phyloP scores from a whole-genome alignment of 2,888 invertebrate species.

The Temnothorax unifasciatus region DNA sequence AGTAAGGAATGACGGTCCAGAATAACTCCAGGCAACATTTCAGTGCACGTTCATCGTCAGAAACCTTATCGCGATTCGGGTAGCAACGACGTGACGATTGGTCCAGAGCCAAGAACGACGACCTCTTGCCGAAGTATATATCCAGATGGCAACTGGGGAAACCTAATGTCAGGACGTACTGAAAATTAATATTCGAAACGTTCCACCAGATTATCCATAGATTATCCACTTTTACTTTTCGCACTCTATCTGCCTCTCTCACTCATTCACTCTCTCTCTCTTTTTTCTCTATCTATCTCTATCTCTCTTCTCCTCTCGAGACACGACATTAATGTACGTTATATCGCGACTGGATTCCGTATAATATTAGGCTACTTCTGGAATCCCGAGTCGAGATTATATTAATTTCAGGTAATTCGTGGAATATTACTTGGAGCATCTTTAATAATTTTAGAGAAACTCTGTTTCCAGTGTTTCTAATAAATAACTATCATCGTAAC shows the following conservation, averaged over 20 bases:
- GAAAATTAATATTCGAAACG: slow-evolving; percentile 63
- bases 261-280: background rate
- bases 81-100: slow-evolving; percentile 78
- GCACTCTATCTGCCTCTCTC: too few species aligned
- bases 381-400: slow-evolving; percentile 4
- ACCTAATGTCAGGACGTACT: slow-evolving; percentile 70
- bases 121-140: slow-evolving; percentile 70
- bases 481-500: background rate
- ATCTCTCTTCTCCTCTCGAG: background rate
- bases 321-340: slow-evolving; percentile 9
- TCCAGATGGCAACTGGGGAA: slow-evolving; percentile 72
- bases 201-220: slow-evolving; percentile 34
- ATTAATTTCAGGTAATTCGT: background rate
- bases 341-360: background rate
- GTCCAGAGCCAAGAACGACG: slow-evolving; percentile 81
- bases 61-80: slow-evolving; percentile 81
- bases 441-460: slow-evolving; percentile 17
- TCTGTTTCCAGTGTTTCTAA: background rate
- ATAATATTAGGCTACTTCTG: background rate
- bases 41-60: slow-evolving; percentile 76
- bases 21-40: slow-evolving; percentile 80
- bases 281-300: too few species aligned
- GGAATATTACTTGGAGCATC: background rate
- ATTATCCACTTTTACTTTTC: slow-evolving; percentile 39
- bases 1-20: slow-evolving; percentile 79